Evolutionary conservation across 2,113 vertebrate genomes (phyloP), one percentile per base, ranked within the genome.

Genomic region (Hippolais icterina): DNA sequence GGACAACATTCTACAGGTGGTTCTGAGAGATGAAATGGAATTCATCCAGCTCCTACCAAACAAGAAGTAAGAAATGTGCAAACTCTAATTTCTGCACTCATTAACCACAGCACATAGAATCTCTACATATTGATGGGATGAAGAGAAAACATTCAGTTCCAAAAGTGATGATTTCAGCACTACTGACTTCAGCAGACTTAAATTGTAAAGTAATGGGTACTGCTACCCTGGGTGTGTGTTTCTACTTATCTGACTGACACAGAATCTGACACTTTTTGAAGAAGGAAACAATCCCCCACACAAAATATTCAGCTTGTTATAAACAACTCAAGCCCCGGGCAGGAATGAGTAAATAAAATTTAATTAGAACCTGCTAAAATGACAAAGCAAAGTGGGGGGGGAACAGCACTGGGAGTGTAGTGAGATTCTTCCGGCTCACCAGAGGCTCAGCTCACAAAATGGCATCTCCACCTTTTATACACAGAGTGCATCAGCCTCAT

Each of bases 321-420:
- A 61, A 29, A 63, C 13, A 0, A 29, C 4, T 41, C 39, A 21
- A 41, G 41, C 18, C 18, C 39, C 5, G 6, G 39, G 39, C 2
- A 2, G 27, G 60, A 63, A 41, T 29, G 27, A 41, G 27, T 21
- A 28, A 29, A 42, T 41, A 63, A 29, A 63, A 63, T 29, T 63
- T 29, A 21, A 63, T 21, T 41, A 29, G 19, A 63, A 41, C 27
- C 12, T 4, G 2, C 41, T 63, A 29, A 41, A 63, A 63, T 63
- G 7, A 41, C 39, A 63, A 41, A 41, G 19, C 27, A 41, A 29
- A 41, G 37, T 39, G 37, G 37, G 24, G 12, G 9, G 9, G 27
- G 18, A 9, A 29, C 12, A 42, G 12, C 1, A 4, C 39, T 29
- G 27, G 9, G 13, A 29, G 19, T 4, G 1, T 10, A 29, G 19